Base-by-base conservation (phyloP, 1,140 invertebrate species). In the Mactra quadrangularis region DNA sequence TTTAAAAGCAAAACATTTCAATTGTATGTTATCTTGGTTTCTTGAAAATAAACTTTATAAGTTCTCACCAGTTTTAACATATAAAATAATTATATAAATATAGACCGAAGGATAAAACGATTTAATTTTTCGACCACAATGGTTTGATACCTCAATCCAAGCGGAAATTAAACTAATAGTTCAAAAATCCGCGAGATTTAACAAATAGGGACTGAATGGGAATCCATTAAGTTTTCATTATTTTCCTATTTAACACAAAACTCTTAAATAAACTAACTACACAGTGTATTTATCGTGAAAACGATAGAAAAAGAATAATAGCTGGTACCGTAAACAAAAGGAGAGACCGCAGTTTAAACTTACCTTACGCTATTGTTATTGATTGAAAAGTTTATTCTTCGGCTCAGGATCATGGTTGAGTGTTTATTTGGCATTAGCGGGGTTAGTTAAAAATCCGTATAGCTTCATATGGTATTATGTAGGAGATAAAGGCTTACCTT, bases 141-240 rank as follows among this genome's bases (percentile, higher is more conserved):
- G 47, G 45, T 47, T 41, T 50, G 41, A 41, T 33, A 47, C 45
- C 59, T 45, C 45, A 47, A 50, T 62, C 38, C 55, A 57, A 38
- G 35, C 74, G 74, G 74, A 76, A 76, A 76, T 76, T 76, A 62
- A 76, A 62, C 55, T 27, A 76, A 76, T 55, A 76, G 15, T 17
- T 45, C 41, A 38, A 31, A 45, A 76, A 60, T 62, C 45, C 35
- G 11, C 31, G 55, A 55, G 57, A 62, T 60, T 76, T 76, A 76
- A 76, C 74, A 47, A 64, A 60, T 41, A 57, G 53, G 27, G 25
- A 50, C n/a, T 64, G 41, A 50, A 76, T 25, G 41, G 45, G 74
- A 64, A 76, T 76, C 74, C 74, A 76, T 76, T 76, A 76, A 76
- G 57, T 76, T 76, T 57, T 76, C 74, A 76, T 76, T 76, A 76